phyloP scores from a whole-genome alignment of 2,797 vertebrate species.

The Danio jaintianensis region DNA sequence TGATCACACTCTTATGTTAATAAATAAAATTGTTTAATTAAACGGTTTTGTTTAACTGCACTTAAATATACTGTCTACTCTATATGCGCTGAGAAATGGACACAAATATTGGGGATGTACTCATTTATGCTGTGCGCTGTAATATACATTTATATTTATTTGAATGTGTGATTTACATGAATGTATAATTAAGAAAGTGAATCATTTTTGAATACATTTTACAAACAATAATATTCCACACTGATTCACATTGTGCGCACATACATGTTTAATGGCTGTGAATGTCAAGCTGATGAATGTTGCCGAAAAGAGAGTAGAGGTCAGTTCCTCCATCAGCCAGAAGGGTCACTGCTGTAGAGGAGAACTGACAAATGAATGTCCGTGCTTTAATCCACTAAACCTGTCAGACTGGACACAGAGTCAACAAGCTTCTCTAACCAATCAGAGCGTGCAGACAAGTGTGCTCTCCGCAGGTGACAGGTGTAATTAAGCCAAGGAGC shows the following conservation, averaged over 20 bases:
- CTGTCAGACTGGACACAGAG: constrained; percentile 67
- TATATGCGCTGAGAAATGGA: too few species aligned
- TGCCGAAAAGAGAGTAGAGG: constrained; percentile 67
- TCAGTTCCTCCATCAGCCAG: constrained; percentile 75
- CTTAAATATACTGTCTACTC: too few species aligned
- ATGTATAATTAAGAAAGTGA: too few species aligned
- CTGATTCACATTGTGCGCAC: background rate
- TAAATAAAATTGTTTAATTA: too few species aligned
- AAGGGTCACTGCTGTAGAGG: constrained; percentile 67
- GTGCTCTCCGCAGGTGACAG: constrained; percentile 68
- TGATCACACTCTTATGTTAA: too few species aligned
- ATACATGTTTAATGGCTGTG: background rate
- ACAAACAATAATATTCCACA: background rate
- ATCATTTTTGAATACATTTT: background rate
- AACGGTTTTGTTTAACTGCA: too few species aligned
- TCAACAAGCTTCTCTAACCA: constrained; percentile 73
- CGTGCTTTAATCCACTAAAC: constrained; percentile 75
- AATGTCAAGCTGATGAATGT: constrained; percentile 30
- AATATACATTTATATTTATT: too few species aligned
- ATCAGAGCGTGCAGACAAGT: constrained; percentile 60
- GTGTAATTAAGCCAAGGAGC: constrained; percentile 70
- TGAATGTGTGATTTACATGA: too few species aligned
- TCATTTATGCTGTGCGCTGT: too few species aligned
- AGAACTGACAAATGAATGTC: constrained; percentile 72
- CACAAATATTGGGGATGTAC: too few species aligned